phyloP scores from a whole-genome alignment of 1,140 invertebrate species.

The Trinorchestia longiramus region DNA sequence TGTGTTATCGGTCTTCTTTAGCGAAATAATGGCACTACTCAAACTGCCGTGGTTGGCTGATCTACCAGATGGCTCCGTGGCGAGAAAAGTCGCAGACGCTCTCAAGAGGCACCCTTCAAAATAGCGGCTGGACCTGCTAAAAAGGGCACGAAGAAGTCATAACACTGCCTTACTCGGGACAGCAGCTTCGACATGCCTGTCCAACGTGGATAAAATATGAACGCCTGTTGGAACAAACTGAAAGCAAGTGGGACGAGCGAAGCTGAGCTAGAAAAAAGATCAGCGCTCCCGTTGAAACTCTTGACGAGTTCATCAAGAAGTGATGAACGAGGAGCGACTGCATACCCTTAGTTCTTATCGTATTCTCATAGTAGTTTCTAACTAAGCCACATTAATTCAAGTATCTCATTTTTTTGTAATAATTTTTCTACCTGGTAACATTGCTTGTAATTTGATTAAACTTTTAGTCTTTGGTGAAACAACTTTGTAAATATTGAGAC shows the following conservation, averaged over 20 bases:
- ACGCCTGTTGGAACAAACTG: conserved; percentile 41
- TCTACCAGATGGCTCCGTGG: not conserved
- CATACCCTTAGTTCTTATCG: not conserved
- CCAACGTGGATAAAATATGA: conserved; percentile 34
- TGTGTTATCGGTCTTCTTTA: not conserved
- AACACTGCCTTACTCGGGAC: conserved; percentile 43
- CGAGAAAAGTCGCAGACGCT: conserved; percentile 12
- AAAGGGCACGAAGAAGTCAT: conserved; percentile 41
- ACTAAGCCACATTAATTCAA: not conserved
- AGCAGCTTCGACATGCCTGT: conserved; percentile 42
- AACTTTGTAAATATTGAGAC: not conserved
- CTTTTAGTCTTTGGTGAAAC: not conserved
- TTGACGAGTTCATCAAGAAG: not conserved
- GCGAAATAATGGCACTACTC: not conserved
- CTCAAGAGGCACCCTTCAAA: conserved; percentile 28
- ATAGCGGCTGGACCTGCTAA: conserved; percentile 36
- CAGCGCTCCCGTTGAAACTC: not conserved
- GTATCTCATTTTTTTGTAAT: not conserved
- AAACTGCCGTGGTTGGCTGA: not conserved
- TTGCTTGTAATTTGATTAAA: not conserved
- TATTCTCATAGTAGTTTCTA: not conserved
- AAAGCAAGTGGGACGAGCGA: conserved; percentile 6
- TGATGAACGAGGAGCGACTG: not conserved
- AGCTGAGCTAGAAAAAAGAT: not conserved
- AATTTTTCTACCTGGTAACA: not conserved